Conservation (phyloP, 1,140 invertebrate species). For the Pseudomyrmex dendroicus region DNA sequence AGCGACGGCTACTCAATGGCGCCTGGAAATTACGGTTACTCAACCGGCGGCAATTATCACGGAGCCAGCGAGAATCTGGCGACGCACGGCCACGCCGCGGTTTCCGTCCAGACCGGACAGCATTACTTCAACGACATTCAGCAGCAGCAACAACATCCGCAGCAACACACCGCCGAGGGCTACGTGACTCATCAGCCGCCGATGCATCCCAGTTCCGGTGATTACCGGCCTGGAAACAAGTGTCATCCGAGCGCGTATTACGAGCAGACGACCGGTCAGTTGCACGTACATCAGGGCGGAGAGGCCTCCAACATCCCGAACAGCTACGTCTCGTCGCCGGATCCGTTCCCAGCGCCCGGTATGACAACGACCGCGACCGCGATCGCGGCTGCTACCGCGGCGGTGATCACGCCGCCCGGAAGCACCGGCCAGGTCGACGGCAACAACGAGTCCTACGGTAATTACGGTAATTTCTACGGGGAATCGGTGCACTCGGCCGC, state of each 20-base stretch:
- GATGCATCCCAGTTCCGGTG: conserved; percentile 73
- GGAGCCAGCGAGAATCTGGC: conserved; percentile 72
- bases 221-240: conserved; percentile 77
- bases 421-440: conserved; percentile 86
- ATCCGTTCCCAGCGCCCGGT: conserved; percentile 82
- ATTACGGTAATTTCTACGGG: conserved; percentile 89
- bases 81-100: conserved; percentile 70
- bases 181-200: conserved; percentile 78
- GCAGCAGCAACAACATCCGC: conserved; percentile 77
- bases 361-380: conserved; percentile 86
- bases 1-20: conserved; percentile 77
- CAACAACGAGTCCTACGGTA: conserved; percentile 87
- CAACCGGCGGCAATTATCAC: conserved; percentile 76
- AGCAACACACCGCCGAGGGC: conserved; percentile 74
- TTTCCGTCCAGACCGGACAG: conserved; percentile 74
- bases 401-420: conserved; percentile 87
- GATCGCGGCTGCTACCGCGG: conserved; percentile 86
- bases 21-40: conserved; percentile 77
- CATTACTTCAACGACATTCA: conserved; percentile 80
- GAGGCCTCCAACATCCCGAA: conserved; percentile 84
- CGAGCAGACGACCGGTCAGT: conserved; percentile 80
- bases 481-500: conserved; percentile 85
- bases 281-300: conserved; percentile 84
- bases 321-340: conserved; percentile 84
- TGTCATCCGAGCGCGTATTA: conserved; percentile 82